phyloP scores from a whole-genome alignment of 2,888 invertebrate species.

The Eutolmus rufibarbis region DNA sequence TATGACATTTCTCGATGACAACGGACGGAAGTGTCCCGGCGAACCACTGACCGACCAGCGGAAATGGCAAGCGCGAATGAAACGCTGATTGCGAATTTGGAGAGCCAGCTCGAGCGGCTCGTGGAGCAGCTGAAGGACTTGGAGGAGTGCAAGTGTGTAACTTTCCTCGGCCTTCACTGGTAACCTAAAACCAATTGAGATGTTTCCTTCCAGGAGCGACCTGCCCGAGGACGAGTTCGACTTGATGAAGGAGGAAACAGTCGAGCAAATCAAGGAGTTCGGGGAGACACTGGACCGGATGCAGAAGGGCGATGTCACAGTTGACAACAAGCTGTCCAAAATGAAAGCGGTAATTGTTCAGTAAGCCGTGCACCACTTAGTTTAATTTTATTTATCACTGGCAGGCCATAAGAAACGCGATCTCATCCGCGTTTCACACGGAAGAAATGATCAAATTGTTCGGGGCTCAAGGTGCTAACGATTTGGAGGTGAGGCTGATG shows the following conservation, averaged over 20 bases:
- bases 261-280: slow-evolving; percentile 75
- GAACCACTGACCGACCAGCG: neutral
- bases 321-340: slow-evolving; percentile 71
- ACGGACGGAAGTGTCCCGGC: neutral
- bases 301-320: slow-evolving; percentile 72
- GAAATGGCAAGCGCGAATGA: slow-evolving; percentile 38
- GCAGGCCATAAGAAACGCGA: slow-evolving; percentile 76
- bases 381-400: slow-evolving; percentile 46
- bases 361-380: neutral
- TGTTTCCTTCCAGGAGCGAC: slow-evolving; percentile 64
- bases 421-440: slow-evolving; percentile 76
- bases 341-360: slow-evolving; percentile 68
- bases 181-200: neutral
- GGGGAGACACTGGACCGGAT: slow-evolving; percentile 70
- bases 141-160: slow-evolving; percentile 71
- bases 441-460: slow-evolving; percentile 78
- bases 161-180: neutral
- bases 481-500: slow-evolving; percentile 68
- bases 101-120: slow-evolving; percentile 72
- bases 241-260: slow-evolving; percentile 72
- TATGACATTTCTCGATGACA: neutral
- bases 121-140: slow-evolving; percentile 75
- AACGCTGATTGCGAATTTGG: slow-evolving; percentile 70
- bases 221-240: slow-evolving; percentile 73
- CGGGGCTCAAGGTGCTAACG: slow-evolving; percentile 73